Evolutionary conservation across 2,113 vertebrate species (phyloP).

Genomic region (Nesogale talazaci): DNA sequence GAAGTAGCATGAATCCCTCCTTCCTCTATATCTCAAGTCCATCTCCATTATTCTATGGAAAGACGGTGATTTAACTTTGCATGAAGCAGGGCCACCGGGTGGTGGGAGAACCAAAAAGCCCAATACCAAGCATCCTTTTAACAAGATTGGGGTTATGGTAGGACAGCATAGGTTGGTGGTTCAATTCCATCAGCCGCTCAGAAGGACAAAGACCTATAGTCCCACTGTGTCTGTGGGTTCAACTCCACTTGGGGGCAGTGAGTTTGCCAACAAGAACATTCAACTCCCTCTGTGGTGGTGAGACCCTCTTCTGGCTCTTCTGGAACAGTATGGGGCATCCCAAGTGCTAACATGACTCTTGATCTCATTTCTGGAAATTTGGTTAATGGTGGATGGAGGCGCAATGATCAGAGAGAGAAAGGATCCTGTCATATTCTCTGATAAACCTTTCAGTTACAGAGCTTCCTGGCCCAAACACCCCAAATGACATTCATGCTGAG

Average conservation of each 20-base stretch:
- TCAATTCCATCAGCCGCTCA: too few species aligned
- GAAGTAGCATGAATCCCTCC: neutral
- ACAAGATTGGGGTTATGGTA: too few species aligned
- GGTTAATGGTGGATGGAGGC: neutral
- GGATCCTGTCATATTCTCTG: neutral
- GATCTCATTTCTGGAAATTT: conserved; percentile 19
- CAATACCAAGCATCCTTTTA: neutral
- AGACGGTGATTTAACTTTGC: neutral
- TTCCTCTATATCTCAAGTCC: neutral
- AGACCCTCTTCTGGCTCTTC: neutral
- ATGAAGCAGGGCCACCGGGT: conserved; percentile 13
- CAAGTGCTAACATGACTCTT: neutral
- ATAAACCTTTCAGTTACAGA: neutral
- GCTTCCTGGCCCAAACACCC: neutral
- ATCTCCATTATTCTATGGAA: conserved; percentile 5
- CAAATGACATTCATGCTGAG: neutral
- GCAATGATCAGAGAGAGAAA: neutral
- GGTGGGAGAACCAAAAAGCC: neutral
- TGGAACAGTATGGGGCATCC: neutral
- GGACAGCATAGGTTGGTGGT: too few species aligned
- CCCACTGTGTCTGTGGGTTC: too few species aligned
- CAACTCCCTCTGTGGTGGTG: neutral
- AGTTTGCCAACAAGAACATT: neutral
- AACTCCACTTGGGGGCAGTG: too few species aligned
- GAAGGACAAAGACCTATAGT: too few species aligned